Evolutionary conservation across 1,140 invertebrate species (phyloP).

Genomic region (Drosophila rufa): DNA sequence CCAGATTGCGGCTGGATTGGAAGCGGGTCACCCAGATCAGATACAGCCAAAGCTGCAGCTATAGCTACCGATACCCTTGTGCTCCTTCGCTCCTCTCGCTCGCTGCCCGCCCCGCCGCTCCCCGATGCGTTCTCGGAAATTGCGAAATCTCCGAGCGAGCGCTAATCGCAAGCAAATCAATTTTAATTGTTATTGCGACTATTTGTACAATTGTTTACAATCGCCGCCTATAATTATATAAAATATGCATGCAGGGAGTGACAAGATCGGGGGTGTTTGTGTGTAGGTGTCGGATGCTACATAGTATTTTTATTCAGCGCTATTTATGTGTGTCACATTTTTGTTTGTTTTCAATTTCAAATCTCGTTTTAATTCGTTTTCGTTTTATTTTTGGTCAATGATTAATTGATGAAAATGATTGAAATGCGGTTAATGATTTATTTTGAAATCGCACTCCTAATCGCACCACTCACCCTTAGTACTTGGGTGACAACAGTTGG

Average conservation of each 20-base stretch:
- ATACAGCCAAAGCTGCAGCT: neutral
- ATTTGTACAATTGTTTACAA: constrained; percentile 49
- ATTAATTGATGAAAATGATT: constrained; percentile 44
- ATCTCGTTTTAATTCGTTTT: neutral
- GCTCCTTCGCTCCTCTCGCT: constrained; percentile 5
- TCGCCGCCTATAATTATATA: constrained; percentile 26
- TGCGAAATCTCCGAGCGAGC: neutral
- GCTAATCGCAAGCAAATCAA: constrained; percentile 36
- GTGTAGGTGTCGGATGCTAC: neutral
- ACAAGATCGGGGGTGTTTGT: constrained; percentile 17
- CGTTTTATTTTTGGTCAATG: constrained; percentile 37
- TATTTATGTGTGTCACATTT: constrained; percentile 12
- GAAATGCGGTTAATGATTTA: constrained; percentile 50
- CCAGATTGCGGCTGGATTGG: constrained; percentile 29
- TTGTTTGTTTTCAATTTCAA: constrained; percentile 17
- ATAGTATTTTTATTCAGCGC: constrained; percentile 1
- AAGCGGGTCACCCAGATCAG: constrained; percentile 28
- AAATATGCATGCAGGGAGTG: constrained; percentile 28
- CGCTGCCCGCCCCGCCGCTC: neutral
- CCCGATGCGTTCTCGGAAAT: neutral
- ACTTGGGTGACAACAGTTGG: neutral
- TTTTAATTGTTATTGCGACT: constrained; percentile 52
- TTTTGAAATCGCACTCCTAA: constrained; percentile 41
- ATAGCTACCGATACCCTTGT: constrained; percentile 24
- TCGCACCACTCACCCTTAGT: constrained; percentile 6